Evolutionary conservation across 2,888 invertebrate genomes (phyloP), one percentile per base, ranked within the genome.

Genomic region (Timema podura): DNA sequence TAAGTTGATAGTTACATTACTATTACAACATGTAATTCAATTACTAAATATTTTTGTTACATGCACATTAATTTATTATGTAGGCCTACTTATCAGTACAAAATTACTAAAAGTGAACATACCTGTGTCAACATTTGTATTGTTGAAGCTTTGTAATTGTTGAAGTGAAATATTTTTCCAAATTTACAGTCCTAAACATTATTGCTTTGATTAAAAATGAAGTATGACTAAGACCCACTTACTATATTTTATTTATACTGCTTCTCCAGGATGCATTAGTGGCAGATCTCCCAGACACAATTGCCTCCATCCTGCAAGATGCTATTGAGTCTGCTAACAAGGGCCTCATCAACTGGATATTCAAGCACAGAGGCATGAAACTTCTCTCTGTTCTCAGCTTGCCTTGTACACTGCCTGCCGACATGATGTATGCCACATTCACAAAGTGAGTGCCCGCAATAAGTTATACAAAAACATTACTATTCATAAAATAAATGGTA

Each of bases 311-410:
- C 78, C 92, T 97, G 81, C 95, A 96, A 85, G 93, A 94, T 79
- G 96, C 95, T 0, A 95, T 96, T 75, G 94, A 96, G 79, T 89
- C 93, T 0, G 94, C 96, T 0, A 96, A 97, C 82, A 92, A 90
- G 78, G 96, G 96, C 5, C 81, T 97, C 46, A 85, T 94, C 70
- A 95, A 94, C 81, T 96, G 95, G 93, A 83, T 96, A 74, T 93
- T 95, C 83, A 89, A 91, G 76, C 91, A 92, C 78, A 86, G 89
- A 74, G 91, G 93, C 64, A 88, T 95, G 81, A 90, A 93, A 76
- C 83, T 93, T 65, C 82, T 96, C 2, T 91, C 93, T 0, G 83
- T 94, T 48, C 82, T 94, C 71, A 90, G 93, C 68, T 84, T 96
- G 71, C 96, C 97, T 0, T 96, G 93, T 78, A 88, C 93, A 65